Base-by-base conservation (phyloP, 2,888 invertebrate species). In the Drosophila paranaensis region DNA sequence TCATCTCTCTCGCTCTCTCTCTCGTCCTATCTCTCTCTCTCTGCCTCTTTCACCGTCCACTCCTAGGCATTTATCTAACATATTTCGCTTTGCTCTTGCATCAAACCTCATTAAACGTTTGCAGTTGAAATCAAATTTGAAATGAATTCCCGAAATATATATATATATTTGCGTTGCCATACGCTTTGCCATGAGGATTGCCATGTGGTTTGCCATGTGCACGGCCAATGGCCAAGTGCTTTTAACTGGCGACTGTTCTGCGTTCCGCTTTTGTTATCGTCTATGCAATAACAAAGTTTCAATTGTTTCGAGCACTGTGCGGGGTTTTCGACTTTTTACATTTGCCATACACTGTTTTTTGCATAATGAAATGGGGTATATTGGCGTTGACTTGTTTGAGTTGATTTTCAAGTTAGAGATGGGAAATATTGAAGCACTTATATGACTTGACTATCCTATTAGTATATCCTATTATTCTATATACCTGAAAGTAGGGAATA, bases 241-340 rank as follows among this genome's bases (percentile, higher is more conserved):
- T 48, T 40, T 53, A 33, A 35, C 25, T 53, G 50, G 11, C 45
- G 37, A 73, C 57, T 66, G 60, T 55, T 64, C 33, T 37, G 64
- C 56, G 66, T 60, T 74, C 66, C 74, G 75, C 50, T 57, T 37
- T 66, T 66, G 57, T 48, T 64, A 60, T 45, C 46, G 45, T 35
- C 55, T 45, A 75, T 56, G 58, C 69, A 64, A 69, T 69, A 60
- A 69, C 61, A 77, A 70, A 79, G 77, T 79, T 69, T 45, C 80
- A 79, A 79, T 77, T 79, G 77, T 77, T 77, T 75, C 45, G 58
- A 63, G 68, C 51, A 60, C 57, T 53, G 43, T 60, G 60, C 56
- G 45, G 71, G 67, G 64, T 64, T 56, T 50, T 69, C 58, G 69
- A 51, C 79, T 68, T 71, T 73, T 64, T 68, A 66, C 79, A 72